These are phyloP conservation scores for Agrilus cyanescens DNA, from an alignment of 2,888 invertebrate genomes.

Conservation along the genomic window DNA sequence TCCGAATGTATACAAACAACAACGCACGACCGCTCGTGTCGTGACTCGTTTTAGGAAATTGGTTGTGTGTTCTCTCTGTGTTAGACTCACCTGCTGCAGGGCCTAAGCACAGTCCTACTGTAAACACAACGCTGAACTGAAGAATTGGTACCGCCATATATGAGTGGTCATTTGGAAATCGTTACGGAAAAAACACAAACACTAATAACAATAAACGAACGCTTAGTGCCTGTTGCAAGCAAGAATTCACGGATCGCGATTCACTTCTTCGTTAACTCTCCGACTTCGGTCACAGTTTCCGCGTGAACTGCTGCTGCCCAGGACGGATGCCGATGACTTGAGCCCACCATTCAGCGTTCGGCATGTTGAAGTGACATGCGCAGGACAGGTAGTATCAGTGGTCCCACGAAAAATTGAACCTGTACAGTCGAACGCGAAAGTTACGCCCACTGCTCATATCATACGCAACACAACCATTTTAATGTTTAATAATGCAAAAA, in stretches of 20 bases:
- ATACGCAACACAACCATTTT: too few relatives aligned
- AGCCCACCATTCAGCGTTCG: constrained; percentile 24
- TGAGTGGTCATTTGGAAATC: constrained; percentile 56
- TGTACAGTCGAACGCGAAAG: constrained; percentile 6
- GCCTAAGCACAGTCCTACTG: constrained; percentile 36
- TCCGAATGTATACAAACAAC: too few relatives aligned
- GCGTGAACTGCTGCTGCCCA: constrained; percentile 33
- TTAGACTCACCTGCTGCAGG: constrained; percentile 23
- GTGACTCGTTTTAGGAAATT: too few relatives aligned
- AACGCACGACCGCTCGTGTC: too few relatives aligned
- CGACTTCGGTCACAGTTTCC: constrained; percentile 25
- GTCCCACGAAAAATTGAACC: constrained; percentile 12
- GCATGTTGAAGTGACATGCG: constrained; percentile 18
- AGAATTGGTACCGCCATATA: constrained; percentile 71
- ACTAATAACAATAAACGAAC: constrained; percentile 23
- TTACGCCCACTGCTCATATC: constrained; percentile 4
- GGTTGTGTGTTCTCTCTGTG: too few relatives aligned
- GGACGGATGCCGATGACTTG: constrained; percentile 14
- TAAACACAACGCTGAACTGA: constrained; percentile 53
- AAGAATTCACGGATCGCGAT: constrained; percentile 17
- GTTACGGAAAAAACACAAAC: constrained; percentile 24
- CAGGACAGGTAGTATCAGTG: constrained; percentile 19
- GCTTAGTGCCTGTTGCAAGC: constrained; percentile 12
- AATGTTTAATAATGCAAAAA: too few relatives aligned
- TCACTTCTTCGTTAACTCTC: constrained; percentile 17